These are phyloP conservation scores for Stomatorhinus ivindoensis DNA, from an alignment of 2,113 vertebrate genomes.

Conservation along the genomic window DNA sequence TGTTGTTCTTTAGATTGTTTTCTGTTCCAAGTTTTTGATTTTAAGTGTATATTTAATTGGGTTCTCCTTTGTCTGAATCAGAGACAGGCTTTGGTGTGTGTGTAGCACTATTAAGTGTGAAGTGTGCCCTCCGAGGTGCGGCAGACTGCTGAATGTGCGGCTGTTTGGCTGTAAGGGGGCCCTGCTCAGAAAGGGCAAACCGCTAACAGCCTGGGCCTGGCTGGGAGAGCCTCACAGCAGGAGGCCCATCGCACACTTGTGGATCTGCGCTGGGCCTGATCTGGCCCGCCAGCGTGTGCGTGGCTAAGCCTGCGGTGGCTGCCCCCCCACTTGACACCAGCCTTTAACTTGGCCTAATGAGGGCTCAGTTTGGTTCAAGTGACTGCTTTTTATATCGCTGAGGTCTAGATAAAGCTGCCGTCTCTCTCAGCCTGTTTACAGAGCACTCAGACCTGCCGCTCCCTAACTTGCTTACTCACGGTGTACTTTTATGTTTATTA, in stretches of 20 bases:
- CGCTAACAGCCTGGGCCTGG: neutral
- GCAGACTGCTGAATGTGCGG: neutral
- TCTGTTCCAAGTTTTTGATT: neutral
- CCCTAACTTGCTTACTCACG: constrained; percentile 29
- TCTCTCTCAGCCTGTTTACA: constrained; percentile 42
- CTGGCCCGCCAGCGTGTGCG: constrained; percentile 3
- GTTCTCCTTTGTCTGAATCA: neutral
- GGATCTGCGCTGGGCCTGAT: constrained; percentile 24
- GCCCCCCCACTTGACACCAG: neutral
- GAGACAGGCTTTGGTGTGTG: neutral
- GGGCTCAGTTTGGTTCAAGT: constrained; percentile 28
- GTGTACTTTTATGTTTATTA: constrained; percentile 3
- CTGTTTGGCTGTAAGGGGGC: neutral
- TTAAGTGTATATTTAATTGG: neutral
- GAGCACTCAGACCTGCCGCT: constrained; percentile 38
- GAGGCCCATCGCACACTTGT: constrained; percentile 26
- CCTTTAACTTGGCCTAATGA: constrained; percentile 17
- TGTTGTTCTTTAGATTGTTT: neutral
- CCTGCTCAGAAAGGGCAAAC: constrained; percentile 4
- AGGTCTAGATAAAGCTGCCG: constrained; percentile 16
- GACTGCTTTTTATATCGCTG: constrained; percentile 12
- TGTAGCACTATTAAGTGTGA: neutral
- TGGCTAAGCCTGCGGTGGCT: neutral
- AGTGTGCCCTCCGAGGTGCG: neutral
- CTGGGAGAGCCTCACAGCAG: constrained; percentile 17